Base-by-base conservation (phyloP, 2,888 invertebrate genomes). In the Petrolisthes manimaculis region DNA sequence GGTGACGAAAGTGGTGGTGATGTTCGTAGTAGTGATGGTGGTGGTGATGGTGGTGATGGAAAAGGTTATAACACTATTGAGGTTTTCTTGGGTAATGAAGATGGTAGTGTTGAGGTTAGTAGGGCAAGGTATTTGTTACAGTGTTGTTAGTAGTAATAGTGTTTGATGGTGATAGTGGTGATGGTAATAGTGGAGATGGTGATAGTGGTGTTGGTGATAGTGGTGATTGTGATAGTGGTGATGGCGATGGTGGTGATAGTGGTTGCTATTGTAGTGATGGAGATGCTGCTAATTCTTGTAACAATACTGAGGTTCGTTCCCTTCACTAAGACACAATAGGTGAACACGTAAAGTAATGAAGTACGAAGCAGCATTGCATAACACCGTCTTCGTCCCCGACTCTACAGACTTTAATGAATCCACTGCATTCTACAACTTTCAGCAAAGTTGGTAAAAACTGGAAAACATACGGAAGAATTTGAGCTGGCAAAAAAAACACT, bases 41-140 rank as follows among this genome's bases (percentile, higher is more conserved):
- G 83, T 69, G 83, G 54, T 83, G 3, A 54, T 83, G 71, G 53
- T 71, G 53, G 71, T 83, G 71, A 53, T 71, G 71, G 54, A 24
- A 37, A 24, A n/a, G 74, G 5, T 6, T 18, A n/a, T 74, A 74
- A 6, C 6, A 74, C 6, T 21, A n/a, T 6, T 12, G 5, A 54
- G 21, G 71, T 83, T 14, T 6, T 71, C 21, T 14, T 51, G 4
- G 54, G 18, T 83, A 71, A 77, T 77, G 77, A 77, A 12, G 24
- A 74, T 74, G 8, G 74, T 77, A 37, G 37, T 37, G 51, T 14
- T 53, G 75, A 53, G 9, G n/a, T 18, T 74, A 21, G 75, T 74
- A 21, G 56, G n/a, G n/a, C 5, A 24, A 24, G n/a, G 37, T 6
- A 55, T 83, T 9, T 14, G 61, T 61, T 61, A 61, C 14, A 61